Evolutionary conservation across 1,140 invertebrate genomes (phyloP), one percentile per base, ranked within the genome.

Genomic region (Euwallacea similis): DNA sequence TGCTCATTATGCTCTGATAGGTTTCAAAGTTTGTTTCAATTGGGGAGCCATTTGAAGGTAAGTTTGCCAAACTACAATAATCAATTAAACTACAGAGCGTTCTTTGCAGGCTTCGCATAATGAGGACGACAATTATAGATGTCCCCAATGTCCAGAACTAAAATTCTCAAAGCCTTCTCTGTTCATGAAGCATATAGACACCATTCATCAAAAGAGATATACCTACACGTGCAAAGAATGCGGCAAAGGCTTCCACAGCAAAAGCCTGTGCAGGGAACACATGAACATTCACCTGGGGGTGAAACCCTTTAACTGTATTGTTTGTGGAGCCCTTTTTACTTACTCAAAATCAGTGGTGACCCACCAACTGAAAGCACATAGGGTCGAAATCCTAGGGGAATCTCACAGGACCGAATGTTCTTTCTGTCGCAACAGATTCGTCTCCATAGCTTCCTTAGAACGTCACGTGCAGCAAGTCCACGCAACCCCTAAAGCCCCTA

Each of bases 241-340:
- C 76, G 83, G 83, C 0, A 86, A 85, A 78, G 83, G 82, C 0
- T 86, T 86, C 74, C 75, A 79, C 41, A 76, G 76, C 63, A 47
- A 70, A 16, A 73, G 72, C 0, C 44, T 75, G 0, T 78, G 73
- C 66, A 72, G 71, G 43, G 86, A 88, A 73, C 88, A 91, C 64
- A 80, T 86, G 69, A 87, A 89, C 75, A 88, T 88, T 1, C 85
- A 91, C 8, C 87, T 87, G 0, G 88, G 91, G 0, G 90, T 92
- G 75, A 87, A 88, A 74, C 87, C 88, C 0, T 88, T 87, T 74
- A 81, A 80, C 47, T 79, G 78, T 54, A 71, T 78, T 8, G 78
- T 79, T 13, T 79, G 78, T 56, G 65, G 63, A 9, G 75, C 77
- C 53, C 67, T 50, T 11, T 79, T 79, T 54, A 71, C 73, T 15